These are phyloP conservation scores for Acrossocheilus wenchowensis DNA, from an alignment of 2,797 vertebrate genomes.

Conservation along the genomic window DNA sequence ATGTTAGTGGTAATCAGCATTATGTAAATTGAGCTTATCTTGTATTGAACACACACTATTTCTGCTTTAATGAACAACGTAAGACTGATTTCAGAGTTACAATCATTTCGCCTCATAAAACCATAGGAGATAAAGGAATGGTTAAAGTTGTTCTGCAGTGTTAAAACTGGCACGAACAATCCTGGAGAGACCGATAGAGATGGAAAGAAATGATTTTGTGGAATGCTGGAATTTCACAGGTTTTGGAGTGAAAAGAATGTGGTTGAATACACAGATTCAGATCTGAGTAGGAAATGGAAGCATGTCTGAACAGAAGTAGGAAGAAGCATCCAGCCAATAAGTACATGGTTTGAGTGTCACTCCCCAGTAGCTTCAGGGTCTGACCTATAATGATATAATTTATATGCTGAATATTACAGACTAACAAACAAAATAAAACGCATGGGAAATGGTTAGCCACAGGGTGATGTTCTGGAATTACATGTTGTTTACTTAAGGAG, in stretches of 20 bases:
- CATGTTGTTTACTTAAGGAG: slow-evolving; percentile 62
- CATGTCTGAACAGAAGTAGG: slow-evolving; percentile 78
- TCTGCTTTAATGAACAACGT: background rate
- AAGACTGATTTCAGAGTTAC: background rate
- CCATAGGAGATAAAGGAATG: background rate
- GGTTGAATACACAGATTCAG: slow-evolving; percentile 71
- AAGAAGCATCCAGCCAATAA: slow-evolving; percentile 65
- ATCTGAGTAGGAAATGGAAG: slow-evolving; percentile 69
- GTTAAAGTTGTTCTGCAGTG: background rate
- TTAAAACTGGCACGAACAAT: background rate
- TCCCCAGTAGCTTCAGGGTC: slow-evolving; percentile 66
- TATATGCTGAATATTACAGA: slow-evolving; percentile 64
- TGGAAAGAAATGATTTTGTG: slow-evolving; percentile 59
- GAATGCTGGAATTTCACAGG: slow-evolving; percentile 75
- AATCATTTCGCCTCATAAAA: background rate
- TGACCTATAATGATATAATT: slow-evolving; percentile 64
- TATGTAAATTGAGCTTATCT: background rate
- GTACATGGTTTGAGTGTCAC: slow-evolving; percentile 60
- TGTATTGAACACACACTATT: background rate
- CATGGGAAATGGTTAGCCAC: slow-evolving; percentile 65
- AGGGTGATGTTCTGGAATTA: slow-evolving; percentile 65
- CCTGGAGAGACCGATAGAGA: slow-evolving; percentile 60
- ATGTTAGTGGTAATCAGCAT: background rate
- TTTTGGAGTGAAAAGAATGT: slow-evolving; percentile 63
- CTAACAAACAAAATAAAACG: slow-evolving; percentile 54